Base-by-base conservation (phyloP, 1,140 invertebrate species). In the Apis cerana region DNA sequence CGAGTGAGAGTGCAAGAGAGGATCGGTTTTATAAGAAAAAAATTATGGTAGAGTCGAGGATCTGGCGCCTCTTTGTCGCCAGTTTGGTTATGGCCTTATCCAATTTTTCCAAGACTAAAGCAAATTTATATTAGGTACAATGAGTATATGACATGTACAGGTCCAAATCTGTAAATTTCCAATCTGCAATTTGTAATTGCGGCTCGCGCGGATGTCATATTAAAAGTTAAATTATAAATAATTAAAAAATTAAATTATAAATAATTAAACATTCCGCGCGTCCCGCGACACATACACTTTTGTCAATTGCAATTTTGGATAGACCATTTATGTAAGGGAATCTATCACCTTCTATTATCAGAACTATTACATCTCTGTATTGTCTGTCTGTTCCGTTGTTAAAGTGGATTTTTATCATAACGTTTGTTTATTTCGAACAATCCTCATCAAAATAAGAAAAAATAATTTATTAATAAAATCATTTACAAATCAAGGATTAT, bases 31-130 rank as follows among this genome's bases (percentile, higher is more conserved):
- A 91, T 93, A 92, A 92, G 82, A 84, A 85, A 91, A 87, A 84
- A 84, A 91, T 91, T 90, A 90, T 80, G 89, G 88, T 91, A 92
- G 87, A 91, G 75, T 87, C 90, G 89, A 93, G 91, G 91, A 92
- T 86, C 91, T 92, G 92, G 91, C 90, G 90, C 91, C 85, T 90
- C 89, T 83, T 92, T 91, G 93, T 90, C 90, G 92, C 92, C 93
- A 93, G 92, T 94, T 93, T 93, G 92, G 92, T 94, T 94, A 94
- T 94, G 93, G 93, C 93, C 93, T 94, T 94, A 94, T 94, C 93
- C 93, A 93, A 94, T 93, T 93, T 94, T 94, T 92, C 92, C 92
- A 93, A 93, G 91, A 93, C 89, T 92, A 93, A 92, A 93, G 91
- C 90, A 94, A 94, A 94, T 94, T 94, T 93, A 94, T 94, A 93